Evolutionary conservation across 2,888 invertebrate genomes (phyloP).

Genomic region (Cantharis flavilabris): DNA sequence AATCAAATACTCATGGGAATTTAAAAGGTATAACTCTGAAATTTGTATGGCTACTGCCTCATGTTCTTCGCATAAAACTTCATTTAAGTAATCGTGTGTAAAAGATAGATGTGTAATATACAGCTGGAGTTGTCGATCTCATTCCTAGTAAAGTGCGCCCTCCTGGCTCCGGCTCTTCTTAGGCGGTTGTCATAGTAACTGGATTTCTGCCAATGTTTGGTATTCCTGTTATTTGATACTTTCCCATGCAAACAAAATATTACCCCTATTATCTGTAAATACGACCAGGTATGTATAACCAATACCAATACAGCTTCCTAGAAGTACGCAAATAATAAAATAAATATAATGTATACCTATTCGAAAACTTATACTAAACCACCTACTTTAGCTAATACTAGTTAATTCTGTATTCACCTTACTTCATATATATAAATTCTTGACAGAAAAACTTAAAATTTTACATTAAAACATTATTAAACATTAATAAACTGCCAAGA

Average conservation of each 20-base stretch:
- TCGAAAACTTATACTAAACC: not conserved
- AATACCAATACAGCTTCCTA: not conserved
- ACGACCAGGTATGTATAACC: constrained; percentile 1
- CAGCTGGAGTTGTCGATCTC: constrained; percentile 19
- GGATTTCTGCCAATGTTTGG: constrained; percentile 23
- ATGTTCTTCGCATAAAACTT: not conserved
- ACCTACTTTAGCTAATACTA: not conserved
- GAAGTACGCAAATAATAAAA: not conserved
- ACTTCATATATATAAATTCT: not conserved
- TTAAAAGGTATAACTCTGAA: constrained; percentile 1
- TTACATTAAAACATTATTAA: not conserved
- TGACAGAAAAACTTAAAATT: not conserved
- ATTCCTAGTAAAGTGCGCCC: constrained; percentile 21
- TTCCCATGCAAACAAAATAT: not conserved
- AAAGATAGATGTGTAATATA: constrained; percentile 18
- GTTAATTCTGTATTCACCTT: not conserved
- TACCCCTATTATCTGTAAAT: not conserved
- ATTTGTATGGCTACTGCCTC: not conserved
- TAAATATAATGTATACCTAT: not conserved
- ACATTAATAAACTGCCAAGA: not conserved
- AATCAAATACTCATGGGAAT: not conserved
- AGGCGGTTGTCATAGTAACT: constrained; percentile 24
- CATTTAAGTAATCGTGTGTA: constrained; percentile 13
- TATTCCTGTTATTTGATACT: constrained; percentile 7
- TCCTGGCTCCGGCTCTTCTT: constrained; percentile 26